Evolutionary conservation across 2,888 invertebrate species (phyloP).

Genomic region (Synergus umbraculus): DNA sequence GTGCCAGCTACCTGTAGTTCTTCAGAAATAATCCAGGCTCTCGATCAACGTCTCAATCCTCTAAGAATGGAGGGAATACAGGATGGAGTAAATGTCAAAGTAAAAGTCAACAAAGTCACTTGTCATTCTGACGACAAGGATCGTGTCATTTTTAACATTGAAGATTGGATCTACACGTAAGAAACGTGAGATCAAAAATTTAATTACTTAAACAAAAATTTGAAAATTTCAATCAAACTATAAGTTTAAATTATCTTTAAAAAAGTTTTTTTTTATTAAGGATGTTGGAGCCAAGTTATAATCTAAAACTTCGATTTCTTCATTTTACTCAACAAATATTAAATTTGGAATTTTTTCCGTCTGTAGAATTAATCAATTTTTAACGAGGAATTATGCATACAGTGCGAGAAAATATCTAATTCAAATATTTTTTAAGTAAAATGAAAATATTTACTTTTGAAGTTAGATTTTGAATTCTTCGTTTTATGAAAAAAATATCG

Average conservation of each 20-base stretch:
- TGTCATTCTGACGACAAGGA: constrained; percentile 64
- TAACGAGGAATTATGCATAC: no score
- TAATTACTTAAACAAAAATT: neutral
- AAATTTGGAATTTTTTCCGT: no score
- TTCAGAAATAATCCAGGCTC: constrained; percentile 63
- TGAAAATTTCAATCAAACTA: neutral
- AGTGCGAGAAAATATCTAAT: no score
- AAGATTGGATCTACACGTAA: constrained; percentile 71
- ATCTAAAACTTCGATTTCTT: no score
- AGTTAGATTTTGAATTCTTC: no score
- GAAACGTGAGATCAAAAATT: constrained; percentile 37
- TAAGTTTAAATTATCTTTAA: neutral
- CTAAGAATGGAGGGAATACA: constrained; percentile 56
- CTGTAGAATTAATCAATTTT: no score
- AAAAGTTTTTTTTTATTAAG: neutral
- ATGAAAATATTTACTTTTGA: no score
- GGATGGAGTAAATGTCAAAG: constrained; percentile 63
- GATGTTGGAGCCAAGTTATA: no score
- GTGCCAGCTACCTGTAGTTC: constrained; percentile 71
- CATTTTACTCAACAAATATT: no score
- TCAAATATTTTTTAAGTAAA: no score
- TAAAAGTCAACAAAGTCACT: constrained; percentile 60
- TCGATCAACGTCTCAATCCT: constrained; percentile 64
- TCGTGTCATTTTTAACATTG: constrained; percentile 54
- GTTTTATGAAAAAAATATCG: no score